Conservation (phyloP, 2,113 vertebrate genomes). For the Pardalotus punctatus region DNA sequence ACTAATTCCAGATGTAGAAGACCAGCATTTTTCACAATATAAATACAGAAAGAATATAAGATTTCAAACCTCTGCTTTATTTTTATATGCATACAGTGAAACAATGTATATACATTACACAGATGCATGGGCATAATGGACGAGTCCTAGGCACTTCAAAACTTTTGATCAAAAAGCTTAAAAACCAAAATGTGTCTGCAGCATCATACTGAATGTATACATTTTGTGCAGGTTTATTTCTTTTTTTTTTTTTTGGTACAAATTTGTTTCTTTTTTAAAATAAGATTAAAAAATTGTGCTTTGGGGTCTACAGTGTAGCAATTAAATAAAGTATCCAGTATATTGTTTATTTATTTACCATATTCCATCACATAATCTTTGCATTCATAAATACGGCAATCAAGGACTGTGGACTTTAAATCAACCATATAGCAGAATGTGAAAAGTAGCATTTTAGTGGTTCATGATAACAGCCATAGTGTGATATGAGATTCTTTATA, state of each 20-base stretch:
- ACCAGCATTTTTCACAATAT: neutral
- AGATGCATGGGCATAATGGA: neutral
- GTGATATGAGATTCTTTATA: slow-evolving; percentile 25
- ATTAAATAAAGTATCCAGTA: slow-evolving; percentile 10
- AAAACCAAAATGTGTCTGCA: slow-evolving; percentile 9
- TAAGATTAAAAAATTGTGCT: neutral
- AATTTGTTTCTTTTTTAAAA: neutral
- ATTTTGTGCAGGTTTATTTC: neutral
- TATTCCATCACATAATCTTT: neutral
- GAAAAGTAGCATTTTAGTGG: neutral
- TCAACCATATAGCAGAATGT: neutral
- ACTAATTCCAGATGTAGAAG: neutral
- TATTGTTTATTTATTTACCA: slow-evolving; percentile 12
- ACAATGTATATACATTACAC: neutral
- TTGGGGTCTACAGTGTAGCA: neutral
- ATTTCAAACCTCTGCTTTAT: neutral
- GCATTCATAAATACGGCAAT: slow-evolving; percentile 28
- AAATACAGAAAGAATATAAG: neutral
- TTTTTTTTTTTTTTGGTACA: neutral
- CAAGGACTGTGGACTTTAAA: slow-evolving; percentile 34
- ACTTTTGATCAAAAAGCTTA: slow-evolving; percentile 4
- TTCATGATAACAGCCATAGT: neutral
- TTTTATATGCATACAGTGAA: neutral
- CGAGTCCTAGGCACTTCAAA: neutral
- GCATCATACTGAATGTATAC: neutral